These are phyloP conservation scores for Pelobates cultripes DNA, from an alignment of 2,797 vertebrate species.

Conservation along the genomic window DNA sequence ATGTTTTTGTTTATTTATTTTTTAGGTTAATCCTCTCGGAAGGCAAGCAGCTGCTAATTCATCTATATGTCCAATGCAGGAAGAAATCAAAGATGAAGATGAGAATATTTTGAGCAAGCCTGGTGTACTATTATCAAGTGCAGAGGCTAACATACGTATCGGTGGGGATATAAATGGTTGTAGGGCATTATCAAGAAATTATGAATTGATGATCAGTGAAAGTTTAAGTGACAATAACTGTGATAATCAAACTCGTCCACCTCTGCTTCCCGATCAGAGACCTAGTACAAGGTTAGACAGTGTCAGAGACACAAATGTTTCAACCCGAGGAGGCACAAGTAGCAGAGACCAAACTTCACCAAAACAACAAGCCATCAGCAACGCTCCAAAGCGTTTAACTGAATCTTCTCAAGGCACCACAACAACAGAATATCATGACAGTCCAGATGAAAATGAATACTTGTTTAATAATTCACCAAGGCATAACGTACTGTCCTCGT, in stretches of 20 bases:
- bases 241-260: not conserved
- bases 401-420: not conserved
- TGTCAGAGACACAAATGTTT: no score
- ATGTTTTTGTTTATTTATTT: not conserved
- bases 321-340: no score
- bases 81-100: not conserved
- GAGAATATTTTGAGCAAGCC: conserved; percentile 1
- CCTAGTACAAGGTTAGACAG: no score
- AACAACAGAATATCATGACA: no score
- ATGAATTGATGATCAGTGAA: not conserved
- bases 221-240: no score
- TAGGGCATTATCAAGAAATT: not conserved
- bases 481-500: not conserved
- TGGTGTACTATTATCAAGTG: not conserved
- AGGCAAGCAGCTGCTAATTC: not conserved
- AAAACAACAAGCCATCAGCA: not conserved
- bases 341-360: not conserved
- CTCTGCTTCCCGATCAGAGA: no score
- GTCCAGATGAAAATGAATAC: conserved; percentile 26
- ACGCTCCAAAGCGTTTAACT: not conserved
- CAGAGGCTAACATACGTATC: not conserved
- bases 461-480: not conserved
- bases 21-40: not conserved
- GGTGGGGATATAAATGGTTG: not conserved
- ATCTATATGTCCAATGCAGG: not conserved